Base-by-base conservation (phyloP, 2,888 invertebrate genomes). In the Melanchra persicariae region DNA sequence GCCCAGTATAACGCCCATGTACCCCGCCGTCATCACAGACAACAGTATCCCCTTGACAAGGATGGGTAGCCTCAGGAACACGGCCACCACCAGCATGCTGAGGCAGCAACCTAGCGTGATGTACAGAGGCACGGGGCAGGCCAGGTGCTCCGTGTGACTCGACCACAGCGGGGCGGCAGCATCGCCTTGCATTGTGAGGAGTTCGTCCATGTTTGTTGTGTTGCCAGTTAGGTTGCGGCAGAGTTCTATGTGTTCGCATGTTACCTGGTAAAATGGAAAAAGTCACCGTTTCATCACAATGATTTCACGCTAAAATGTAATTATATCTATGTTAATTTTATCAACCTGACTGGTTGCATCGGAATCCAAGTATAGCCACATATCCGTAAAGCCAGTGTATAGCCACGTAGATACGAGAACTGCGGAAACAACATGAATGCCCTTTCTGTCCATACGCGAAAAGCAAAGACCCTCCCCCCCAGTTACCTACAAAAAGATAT, bases 81-180 rank as follows among this genome's bases (percentile, higher is more conserved):
- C 97, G 0, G 98, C 98, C 40, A 98, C 98, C 0, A 98, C 97
- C 71, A 99, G 96, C 94, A 98, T 98, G 65, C 98, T 98, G 82
- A 99, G 96, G 66, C 98, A 97, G 86, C 98, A 98, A 17, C 98
- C 98, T 19, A 99, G 94, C 8, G 98, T 97, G 54, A 99, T 98
- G 93, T 99, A 99, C 72, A 98, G 97, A 0, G 99, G 99, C 68
- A 98, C 94, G 0, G 98, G 98, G 87, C 98, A 98, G 24, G 97
- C 97, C 62, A 98, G 96, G 90, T 98, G 98, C 77, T 98, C 97
- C 0, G 83, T 83, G 59, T 94, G 93, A 26, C 92, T 92, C 49
- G 94, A 93, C 94, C 96, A 96, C 0, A 96, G 77, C 0, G 90
- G 91, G 0, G 93, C 91, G 0, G 93, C 91, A 0, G 91, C 85